Base-by-base conservation (phyloP, 1,140 invertebrate species). In the Drosophila arizonae region DNA sequence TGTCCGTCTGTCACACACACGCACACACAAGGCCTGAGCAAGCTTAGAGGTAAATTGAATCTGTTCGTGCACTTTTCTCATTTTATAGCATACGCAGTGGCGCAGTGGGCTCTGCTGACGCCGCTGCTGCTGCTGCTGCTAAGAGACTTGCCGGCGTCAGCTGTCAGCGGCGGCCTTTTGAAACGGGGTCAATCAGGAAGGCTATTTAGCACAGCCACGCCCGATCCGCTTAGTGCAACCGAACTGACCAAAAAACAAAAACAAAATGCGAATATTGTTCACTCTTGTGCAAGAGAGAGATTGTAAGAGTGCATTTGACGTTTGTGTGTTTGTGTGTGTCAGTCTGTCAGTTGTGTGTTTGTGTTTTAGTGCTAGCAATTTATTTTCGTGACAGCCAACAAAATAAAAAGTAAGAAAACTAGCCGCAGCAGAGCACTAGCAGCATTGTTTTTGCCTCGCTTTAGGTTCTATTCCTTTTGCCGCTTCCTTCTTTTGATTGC, bases 181-280 rank as follows among this genome's bases (percentile, higher is more conserved):
- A 64, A 74, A 62, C 54, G 57, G 52, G 72, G 72, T 74, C 72
- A 74, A 74, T 57, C 60, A 67, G 66, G 41, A 33, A 26, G 26
- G 61, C 51, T 33, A 56, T 71, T 56, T 54, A 72, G 41, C n/a
- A 36, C 63, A 48, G 62, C 66, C 72, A 74, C 72, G 66, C 72
- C 72, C 72, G 57, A 43, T 8, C 30, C 21, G 13, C 36, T 24
- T 24, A 36, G 4, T 48, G 33, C 58, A 51, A 43, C 10, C 41
- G 15, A 21, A 46, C 17, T 54, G 55, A 36, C 63, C 39, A 30
- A 21, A 61, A 39, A 26, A 6, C 5, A 24, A 15, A 15, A 48
- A 24, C 10, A 21, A 26, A 26, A 10, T 5, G 9, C 3, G 4
- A 1, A 11, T 15, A 24, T 21, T 11, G 13, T 13, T 10, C 58